phyloP scores from a whole-genome alignment of 2,797 vertebrate genomes.

The Discoglossus pictus region DNA sequence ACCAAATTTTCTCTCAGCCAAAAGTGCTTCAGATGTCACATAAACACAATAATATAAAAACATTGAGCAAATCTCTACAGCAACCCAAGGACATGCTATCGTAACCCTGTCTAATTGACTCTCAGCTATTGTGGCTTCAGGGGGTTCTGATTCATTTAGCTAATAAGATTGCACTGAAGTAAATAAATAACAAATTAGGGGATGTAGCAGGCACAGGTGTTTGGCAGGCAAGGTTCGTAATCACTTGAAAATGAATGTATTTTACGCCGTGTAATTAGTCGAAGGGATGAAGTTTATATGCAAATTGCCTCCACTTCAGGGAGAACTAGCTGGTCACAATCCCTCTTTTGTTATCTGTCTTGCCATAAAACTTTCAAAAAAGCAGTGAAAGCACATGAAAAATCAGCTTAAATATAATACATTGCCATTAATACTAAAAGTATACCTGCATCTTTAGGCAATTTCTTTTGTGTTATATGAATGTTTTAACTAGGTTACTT shows the following conservation, averaged over 20 bases:
- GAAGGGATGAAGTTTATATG: slow-evolving; percentile 78
- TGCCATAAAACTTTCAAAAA: no score
- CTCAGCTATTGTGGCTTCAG: slow-evolving; percentile 75
- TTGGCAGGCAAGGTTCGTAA: slow-evolving; percentile 71
- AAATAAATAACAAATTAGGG: slow-evolving; percentile 78
- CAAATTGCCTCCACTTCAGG: slow-evolving; percentile 69
- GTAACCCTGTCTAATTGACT: slow-evolving; percentile 65
- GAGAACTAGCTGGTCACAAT: slow-evolving; percentile 67
- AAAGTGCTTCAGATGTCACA: slow-evolving; percentile 56
- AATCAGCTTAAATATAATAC: no score
- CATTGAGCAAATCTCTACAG: slow-evolving; percentile 51
- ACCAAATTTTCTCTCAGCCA: slow-evolving; percentile 42
- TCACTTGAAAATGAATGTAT: slow-evolving; percentile 73
- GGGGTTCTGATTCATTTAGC: slow-evolving; percentile 69
- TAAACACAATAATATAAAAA: slow-evolving; percentile 23
- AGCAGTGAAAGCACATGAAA: no score
- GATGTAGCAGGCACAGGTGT: slow-evolving; percentile 78
- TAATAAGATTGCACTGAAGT: slow-evolving; percentile 78
- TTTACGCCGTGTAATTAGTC: slow-evolving; percentile 73
- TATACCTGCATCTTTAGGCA: no score
- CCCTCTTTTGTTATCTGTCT: no score
- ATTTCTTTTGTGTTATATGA: no score
- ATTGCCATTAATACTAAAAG: no score
- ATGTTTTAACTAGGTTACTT: no score
- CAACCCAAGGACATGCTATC: slow-evolving; percentile 63